Conservation (phyloP, 64 coral and sea anemone genomes). For the Actinia equina region DNA sequence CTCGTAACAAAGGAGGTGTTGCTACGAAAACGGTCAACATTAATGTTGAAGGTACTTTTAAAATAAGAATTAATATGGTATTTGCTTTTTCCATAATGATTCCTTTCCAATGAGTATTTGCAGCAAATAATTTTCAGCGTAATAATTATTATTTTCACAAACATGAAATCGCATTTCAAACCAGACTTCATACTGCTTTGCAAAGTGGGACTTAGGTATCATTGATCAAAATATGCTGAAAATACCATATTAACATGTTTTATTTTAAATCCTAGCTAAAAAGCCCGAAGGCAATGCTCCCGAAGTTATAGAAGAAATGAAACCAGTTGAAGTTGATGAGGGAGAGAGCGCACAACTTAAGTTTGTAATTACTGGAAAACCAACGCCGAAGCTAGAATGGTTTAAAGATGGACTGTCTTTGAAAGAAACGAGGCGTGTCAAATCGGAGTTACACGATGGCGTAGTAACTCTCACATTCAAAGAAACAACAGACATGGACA, state of each 20-base stretch:
- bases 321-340: conserved; percentile 53
- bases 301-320: conserved; percentile 32
- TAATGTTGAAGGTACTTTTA: conserved; percentile 38
- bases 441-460: conserved; percentile 55
- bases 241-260: too few species aligned
- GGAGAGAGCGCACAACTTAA: conserved; percentile 52
- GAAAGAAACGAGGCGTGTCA: conserved; percentile 61
- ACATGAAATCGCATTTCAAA: too few species aligned
- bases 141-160: too few species aligned
- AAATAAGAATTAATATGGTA: background rate
- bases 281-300: conserved; percentile 65
- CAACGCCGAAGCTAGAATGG: conserved; percentile 77
- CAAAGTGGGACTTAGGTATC: too few species aligned
- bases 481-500: conserved; percentile 62
- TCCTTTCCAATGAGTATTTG: too few species aligned
- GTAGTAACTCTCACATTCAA: conserved; percentile 52
- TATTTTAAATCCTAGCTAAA: conserved; percentile 33
- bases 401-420: conserved; percentile 68
- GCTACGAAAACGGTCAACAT: conserved; percentile 16
- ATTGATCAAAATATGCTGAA: too few species aligned
- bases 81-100: background rate
- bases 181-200: too few species aligned
- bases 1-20: conserved; percentile 38
- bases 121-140: too few species aligned
- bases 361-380: conserved; percentile 61